A percentile compares a stretch with the other conserved stretches of the same genome.
phyloP scores from a whole-genome alignment of 1,140 invertebrate species.

The Heliconius melpomene region DNA sequence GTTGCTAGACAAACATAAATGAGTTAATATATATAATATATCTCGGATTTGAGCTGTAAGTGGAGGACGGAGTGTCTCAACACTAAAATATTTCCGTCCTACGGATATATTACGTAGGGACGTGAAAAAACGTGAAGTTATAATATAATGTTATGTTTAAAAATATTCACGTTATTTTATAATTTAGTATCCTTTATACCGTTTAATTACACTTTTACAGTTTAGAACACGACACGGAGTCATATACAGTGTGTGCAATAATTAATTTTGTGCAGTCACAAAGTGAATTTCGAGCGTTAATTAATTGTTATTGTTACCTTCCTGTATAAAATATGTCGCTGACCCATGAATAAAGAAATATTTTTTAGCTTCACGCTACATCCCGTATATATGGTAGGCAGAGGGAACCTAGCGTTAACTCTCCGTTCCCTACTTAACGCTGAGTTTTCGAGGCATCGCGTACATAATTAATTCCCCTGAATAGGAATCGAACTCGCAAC shows the following conservation, averaged over 20 bases:
- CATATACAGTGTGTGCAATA: not conserved
- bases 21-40: too few relatives aligned
- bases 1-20: not conserved
- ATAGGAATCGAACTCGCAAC: too few relatives aligned
- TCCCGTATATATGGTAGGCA: too few relatives aligned
- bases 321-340: not conserved
- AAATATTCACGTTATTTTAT: not conserved
- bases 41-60: too few relatives aligned
- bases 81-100: not conserved
- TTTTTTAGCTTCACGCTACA: too few relatives aligned
- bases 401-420: too few relatives aligned
- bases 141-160: not conserved
- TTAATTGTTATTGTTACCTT: not conserved
- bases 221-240: not conserved
- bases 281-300: constrained; percentile 3
- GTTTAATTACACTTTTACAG: not conserved
- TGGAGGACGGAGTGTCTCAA: not conserved
- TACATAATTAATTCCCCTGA: too few relatives aligned
- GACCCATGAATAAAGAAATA: not conserved
- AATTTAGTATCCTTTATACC: not conserved
- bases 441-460: too few relatives aligned
- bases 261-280: not conserved
- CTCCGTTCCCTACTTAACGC: too few relatives aligned
- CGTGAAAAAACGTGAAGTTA: not conserved
- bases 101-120: too few relatives aligned